These are phyloP conservation scores for Aphis craccivora DNA, from an alignment of 1,140 invertebrate genomes.

Conservation along the genomic window DNA sequence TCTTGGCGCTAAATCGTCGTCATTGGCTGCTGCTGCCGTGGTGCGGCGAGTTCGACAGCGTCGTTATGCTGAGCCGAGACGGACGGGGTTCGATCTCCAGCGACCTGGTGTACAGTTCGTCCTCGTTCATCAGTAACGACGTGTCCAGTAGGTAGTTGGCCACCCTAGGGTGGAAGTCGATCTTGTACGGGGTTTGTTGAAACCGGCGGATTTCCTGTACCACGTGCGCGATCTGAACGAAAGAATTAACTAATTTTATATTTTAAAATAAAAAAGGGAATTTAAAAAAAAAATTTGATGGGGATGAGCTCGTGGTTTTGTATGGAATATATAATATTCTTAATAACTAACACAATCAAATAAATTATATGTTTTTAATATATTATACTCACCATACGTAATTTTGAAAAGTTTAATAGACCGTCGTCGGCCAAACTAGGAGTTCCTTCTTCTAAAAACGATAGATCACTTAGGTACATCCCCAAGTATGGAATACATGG, in stretches of 20 bases:
- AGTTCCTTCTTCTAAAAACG: conserved; percentile 94
- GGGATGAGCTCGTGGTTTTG: neutral
- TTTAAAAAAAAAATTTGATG: too few species aligned
- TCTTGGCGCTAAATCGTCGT: conserved; percentile 53
- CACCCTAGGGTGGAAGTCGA: conserved; percentile 83
- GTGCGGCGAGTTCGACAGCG: conserved; percentile 59
- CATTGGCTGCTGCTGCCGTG: conserved; percentile 34
- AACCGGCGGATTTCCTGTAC: conserved; percentile 91
- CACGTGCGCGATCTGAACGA: conserved; percentile 85
- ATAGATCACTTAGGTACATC: conserved; percentile 90
- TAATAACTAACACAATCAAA: neutral
- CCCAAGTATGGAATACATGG: conserved; percentile 93
- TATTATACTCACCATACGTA: conserved; percentile 82
- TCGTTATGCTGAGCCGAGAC: conserved; percentile 68
- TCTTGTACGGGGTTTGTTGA: conserved; percentile 92
- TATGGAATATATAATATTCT: neutral
- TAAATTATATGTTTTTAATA: neutral
- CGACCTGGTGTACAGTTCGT: conserved; percentile 83
- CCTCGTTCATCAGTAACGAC: conserved; percentile 78
- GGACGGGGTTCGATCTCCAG: conserved; percentile 84
- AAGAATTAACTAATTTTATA: neutral
- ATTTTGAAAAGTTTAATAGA: conserved; percentile 94
- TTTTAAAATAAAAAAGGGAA: too few species aligned
- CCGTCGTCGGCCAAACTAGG: conserved; percentile 90
- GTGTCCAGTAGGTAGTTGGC: conserved; percentile 84